These are phyloP conservation scores for Dicentrarchus labrax DNA, from an alignment of 2,113 vertebrate genomes.

Conservation along the genomic window DNA sequence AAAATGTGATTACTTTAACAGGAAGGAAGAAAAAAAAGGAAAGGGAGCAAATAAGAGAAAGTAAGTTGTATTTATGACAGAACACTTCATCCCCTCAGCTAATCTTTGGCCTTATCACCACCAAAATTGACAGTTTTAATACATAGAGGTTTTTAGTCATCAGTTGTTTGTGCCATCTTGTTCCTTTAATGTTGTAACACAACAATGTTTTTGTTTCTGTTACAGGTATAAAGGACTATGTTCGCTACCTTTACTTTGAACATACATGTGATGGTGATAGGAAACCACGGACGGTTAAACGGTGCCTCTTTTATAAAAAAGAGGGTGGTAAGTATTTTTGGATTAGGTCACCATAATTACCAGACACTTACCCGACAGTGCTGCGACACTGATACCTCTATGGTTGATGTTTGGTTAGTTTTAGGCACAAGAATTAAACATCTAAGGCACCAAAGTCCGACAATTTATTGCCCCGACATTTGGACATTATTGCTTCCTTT, in stretches of 20 bases:
- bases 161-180: no score
- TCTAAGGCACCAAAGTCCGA: no score
- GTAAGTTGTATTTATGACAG: constrained; percentile 46
- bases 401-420: not conserved
- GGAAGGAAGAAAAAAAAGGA: not conserved
- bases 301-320: constrained; percentile 78
- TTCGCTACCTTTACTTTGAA: constrained; percentile 82
- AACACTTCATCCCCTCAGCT: not conserved
- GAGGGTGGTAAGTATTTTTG: constrained; percentile 75
- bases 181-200: not conserved
- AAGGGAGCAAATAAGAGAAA: not conserved
- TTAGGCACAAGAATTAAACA: no score
- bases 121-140: no score
- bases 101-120: not conserved
- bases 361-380: no score
- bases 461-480: no score
- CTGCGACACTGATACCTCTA: no score
- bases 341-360: not conserved
- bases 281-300: constrained; percentile 53
- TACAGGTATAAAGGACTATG: constrained; percentile 73
- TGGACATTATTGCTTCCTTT: no score
- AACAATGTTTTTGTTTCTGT: constrained; percentile 26
- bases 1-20: constrained; percentile 27
- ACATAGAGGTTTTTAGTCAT: not conserved
- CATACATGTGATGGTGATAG: constrained; percentile 33